phyloP scores from a whole-genome alignment of 2,888 invertebrate genomes.

The Acleris literana region DNA sequence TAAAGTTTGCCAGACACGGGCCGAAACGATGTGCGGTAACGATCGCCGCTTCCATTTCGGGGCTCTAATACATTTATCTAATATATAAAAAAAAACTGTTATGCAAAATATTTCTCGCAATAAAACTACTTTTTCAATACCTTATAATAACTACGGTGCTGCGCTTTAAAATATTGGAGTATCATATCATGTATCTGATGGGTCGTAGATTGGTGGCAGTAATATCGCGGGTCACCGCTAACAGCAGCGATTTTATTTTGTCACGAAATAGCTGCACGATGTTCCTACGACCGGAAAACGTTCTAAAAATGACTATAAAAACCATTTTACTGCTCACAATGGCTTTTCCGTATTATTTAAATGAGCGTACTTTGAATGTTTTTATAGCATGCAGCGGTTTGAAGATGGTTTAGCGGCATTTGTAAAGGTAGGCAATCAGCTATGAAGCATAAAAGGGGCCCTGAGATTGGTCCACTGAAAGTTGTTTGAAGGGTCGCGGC shows the following conservation, averaged over 20 bases:
- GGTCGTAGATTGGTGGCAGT: too few relatives aligned
- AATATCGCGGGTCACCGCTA: constrained; percentile 9
- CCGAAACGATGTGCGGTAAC: too few relatives aligned
- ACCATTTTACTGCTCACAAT: constrained; percentile 24
- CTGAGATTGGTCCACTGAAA: constrained; percentile 3
- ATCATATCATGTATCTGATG: too few relatives aligned
- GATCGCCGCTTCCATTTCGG: too few relatives aligned
- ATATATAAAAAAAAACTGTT: too few relatives aligned
- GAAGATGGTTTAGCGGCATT: constrained; percentile 5
- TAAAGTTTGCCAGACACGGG: too few relatives aligned
- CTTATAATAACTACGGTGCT: too few relatives aligned
- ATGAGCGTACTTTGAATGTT: constrained; percentile 16
- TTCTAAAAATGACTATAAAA: constrained; percentile 28
- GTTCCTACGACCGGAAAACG: constrained; percentile 30
- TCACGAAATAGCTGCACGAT: constrained; percentile 21
- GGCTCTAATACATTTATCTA: too few relatives aligned
- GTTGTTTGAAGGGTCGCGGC: constrained; percentile 14
- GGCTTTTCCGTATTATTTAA: constrained; percentile 30
- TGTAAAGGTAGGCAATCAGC: not conserved
- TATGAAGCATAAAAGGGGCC: constrained; percentile 7
- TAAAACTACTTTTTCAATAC: too few relatives aligned
- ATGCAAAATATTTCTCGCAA: too few relatives aligned
- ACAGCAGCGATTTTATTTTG: constrained; percentile 22
- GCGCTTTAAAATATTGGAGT: too few relatives aligned
- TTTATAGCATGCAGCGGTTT: constrained; percentile 5